Base-by-base conservation (phyloP, 2,797 vertebrate species). In the Benthosema pterotum region DNA sequence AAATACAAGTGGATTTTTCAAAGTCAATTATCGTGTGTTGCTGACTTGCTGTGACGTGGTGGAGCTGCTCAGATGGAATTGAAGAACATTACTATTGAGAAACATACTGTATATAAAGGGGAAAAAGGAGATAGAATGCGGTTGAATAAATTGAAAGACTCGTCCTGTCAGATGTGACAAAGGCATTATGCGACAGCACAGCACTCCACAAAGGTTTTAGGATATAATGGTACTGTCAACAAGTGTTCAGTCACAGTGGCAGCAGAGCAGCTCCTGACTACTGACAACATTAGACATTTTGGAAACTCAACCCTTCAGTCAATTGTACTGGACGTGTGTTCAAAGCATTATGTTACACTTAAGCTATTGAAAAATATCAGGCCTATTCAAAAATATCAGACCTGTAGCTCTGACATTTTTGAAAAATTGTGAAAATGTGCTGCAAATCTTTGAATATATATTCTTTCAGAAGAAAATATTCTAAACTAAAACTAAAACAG, bases 11-110 rank as follows among this genome's bases (percentile, higher is more conserved):
- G 18, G 58, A 46, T 42, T 51, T n/a, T 71, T 22, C 19, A 13
- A n/a, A 16, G 14, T 57, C 42, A 45, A 16, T 42, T 55, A 38
- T 7, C 6, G 32, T 38, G 11, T 49, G 65, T 51, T 38, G 59
- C 16, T n/a, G 22, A 17, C 38, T 22, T 50, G 17, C 54, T 7
- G 48, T 2, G 9, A 16, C 46, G 58, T 5, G 8, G 58, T 5
- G 8, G 32, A 38, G 32, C 32, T 62, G 56, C 50, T 66, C 1
- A 52, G 53, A 49, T 71, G 42, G 49, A 8, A 18, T 60, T n/a
- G n/a, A n/a, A n/a, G 63, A 70, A 57, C 19, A 67, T 55, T 15
- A 42, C 15, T 16, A 9, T 17, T 8, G 28, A 9, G 16, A 9
- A 19, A 7, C 42, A 46, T 46, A 3, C 4, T 25, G n/a, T n/a